Evolutionary conservation across 1,140 invertebrate genomes (phyloP).

Genomic region (Lepidostoma basale): DNA sequence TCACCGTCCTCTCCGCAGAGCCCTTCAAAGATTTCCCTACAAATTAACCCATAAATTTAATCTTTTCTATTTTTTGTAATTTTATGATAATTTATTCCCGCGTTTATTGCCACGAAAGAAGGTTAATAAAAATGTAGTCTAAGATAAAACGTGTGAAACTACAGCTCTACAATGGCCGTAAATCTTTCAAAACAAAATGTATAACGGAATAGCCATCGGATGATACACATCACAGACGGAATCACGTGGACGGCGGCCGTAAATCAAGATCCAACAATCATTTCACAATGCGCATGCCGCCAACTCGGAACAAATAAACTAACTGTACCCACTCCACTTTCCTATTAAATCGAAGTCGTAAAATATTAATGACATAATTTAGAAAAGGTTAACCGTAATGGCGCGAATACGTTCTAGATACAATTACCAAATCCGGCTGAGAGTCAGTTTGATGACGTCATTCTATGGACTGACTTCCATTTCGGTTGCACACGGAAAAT

Average conservation of each 20-base stretch:
- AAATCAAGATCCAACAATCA: slow-evolving; percentile 6
- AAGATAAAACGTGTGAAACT: slow-evolving; percentile 21
- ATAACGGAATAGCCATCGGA: slow-evolving; percentile 8
- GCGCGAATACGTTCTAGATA: background rate
- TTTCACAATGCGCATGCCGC: background rate
- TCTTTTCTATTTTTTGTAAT: too few relatives aligned
- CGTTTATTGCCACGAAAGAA: slow-evolving; percentile 16
- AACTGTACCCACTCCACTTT: background rate
- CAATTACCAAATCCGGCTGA: background rate
- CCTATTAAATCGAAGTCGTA: background rate
- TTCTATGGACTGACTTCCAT: background rate
- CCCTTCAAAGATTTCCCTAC: too few relatives aligned
- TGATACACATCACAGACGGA: slow-evolving; percentile 21
- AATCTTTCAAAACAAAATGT: slow-evolving; percentile 16
- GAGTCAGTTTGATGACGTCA: background rate
- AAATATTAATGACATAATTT: slow-evolving; percentile 33
- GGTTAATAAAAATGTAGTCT: slow-evolving; percentile 15
- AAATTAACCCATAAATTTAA: too few relatives aligned
- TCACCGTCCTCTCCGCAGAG: too few relatives aligned
- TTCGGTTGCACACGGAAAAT: too few relatives aligned
- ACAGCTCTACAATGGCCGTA: slow-evolving; percentile 9
- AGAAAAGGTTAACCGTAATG: background rate
- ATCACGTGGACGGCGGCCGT: background rate
- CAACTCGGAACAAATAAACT: slow-evolving; percentile 7
- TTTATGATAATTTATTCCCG: slow-evolving; percentile 18